These are phyloP conservation scores for Camelus dromedarius DNA, from an alignment of 2,113 vertebrate species.

Conservation along the genomic window DNA sequence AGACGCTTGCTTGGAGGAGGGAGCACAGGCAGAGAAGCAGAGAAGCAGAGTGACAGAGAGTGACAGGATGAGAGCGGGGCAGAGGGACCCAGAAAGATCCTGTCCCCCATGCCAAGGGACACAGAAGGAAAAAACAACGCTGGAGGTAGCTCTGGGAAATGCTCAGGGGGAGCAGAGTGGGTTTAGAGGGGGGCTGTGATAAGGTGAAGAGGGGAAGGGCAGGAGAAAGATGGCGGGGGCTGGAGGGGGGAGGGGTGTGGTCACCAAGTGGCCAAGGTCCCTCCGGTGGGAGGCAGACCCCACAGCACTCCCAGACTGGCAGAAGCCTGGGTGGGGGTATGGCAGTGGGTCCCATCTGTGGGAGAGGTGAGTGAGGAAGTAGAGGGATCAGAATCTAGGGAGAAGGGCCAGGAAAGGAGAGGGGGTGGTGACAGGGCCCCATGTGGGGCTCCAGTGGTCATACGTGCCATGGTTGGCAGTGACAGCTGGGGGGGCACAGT, in stretches of 20 bases:
- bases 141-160: conserved; percentile 56
- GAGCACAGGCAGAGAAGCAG: neutral
- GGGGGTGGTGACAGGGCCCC: conserved; percentile 63
- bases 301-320: neutral
- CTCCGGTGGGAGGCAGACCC: conserved; percentile 46
- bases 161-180: neutral
- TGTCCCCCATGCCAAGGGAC: conserved; percentile 69
- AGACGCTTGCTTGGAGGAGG: conserved; percentile 33
- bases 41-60: conserved; percentile 26
- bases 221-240: conserved; percentile 76
- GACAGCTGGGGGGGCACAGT: conserved; percentile 73
- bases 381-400: neutral
- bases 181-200: neutral
- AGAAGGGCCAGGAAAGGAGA: conserved; percentile 27
- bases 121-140: conserved; percentile 61
- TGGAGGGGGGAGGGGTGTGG: conserved; percentile 77
- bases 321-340: conserved; percentile 13
- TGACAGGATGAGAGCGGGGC: conserved; percentile 59
- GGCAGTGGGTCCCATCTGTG: neutral
- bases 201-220: conserved; percentile 69
- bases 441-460: conserved; percentile 68
- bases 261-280: conserved; percentile 67
- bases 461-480: conserved; percentile 68
- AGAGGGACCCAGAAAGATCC: conserved; percentile 72
- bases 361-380: conserved; percentile 14